Percentiles rank a stretch among this genome's conserved stretches.
These are phyloP conservation scores for Drosophila arizonae DNA, from an alignment of 1,140 invertebrate genomes.

Conservation along the genomic window DNA sequence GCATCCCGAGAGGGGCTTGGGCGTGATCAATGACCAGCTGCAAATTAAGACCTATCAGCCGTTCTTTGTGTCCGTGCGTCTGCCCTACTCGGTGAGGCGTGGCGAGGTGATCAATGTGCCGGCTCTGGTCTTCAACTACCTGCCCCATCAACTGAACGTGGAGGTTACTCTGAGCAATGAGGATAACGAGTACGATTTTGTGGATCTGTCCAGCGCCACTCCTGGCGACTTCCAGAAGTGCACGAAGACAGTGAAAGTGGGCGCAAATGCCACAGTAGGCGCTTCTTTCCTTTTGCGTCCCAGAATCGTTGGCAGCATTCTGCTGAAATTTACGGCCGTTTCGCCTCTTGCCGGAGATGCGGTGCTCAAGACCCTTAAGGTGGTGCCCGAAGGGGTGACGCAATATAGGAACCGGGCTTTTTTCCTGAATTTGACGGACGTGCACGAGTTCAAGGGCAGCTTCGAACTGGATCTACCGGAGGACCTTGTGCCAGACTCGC, in stretches of 20 bases:
- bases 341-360: slow-evolving; percentile 89
- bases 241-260: slow-evolving; percentile 86
- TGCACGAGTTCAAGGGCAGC: slow-evolving; percentile 84
- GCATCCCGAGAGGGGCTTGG: slow-evolving; percentile 92
- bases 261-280: slow-evolving; percentile 87
- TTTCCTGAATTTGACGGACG: slow-evolving; percentile 89
- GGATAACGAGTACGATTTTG: slow-evolving; percentile 91
- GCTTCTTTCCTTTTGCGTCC: slow-evolving; percentile 92
- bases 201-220: slow-evolving; percentile 84
- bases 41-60: slow-evolving; percentile 94
- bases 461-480: slow-evolving; percentile 88
- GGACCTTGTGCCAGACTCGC: slow-evolving; percentile 88
- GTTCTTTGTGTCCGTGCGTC: slow-evolving; percentile 91
- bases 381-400: slow-evolving; percentile 91
- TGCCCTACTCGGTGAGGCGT: slow-evolving; percentile 93
- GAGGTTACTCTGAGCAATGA: slow-evolving; percentile 93
- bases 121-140: slow-evolving; percentile 77
- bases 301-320: slow-evolving; percentile 88
- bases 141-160: slow-evolving; percentile 88
- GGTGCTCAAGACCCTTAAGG: slow-evolving; percentile 87
- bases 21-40: slow-evolving; percentile 88
- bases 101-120: slow-evolving; percentile 83
- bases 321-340: slow-evolving; percentile 90
- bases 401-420: slow-evolving; percentile 90
- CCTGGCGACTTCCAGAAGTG: slow-evolving; percentile 84